Conservation (phyloP, 1,140 invertebrate species). For the Drosophila prosaltans region DNA sequence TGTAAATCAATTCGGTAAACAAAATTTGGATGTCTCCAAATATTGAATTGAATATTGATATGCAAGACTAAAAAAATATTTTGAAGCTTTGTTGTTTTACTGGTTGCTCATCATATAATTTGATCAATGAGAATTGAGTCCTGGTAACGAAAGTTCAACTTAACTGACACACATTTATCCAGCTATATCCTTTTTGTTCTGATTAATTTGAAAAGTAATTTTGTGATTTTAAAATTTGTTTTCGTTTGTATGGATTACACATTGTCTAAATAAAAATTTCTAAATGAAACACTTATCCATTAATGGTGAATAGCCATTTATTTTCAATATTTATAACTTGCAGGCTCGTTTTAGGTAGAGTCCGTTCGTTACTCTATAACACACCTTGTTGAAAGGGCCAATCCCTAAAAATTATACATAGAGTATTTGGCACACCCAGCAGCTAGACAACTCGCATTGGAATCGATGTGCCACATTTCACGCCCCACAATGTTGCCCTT, state of each 20-base stretch:
- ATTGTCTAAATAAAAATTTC: background rate
- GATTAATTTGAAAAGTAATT: too few relatives aligned
- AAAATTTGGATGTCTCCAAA: background rate
- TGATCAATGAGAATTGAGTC: too few relatives aligned
- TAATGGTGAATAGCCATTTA: conserved; percentile 23
- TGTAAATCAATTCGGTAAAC: background rate
- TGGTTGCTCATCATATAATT: too few relatives aligned
- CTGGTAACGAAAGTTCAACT: too few relatives aligned
- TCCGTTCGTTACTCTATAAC: conserved; percentile 50
- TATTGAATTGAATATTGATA: background rate
- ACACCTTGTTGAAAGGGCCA: conserved; percentile 78
- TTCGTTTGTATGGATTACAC: background rate
- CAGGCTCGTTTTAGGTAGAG: conserved; percentile 46
- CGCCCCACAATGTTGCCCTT: conserved; percentile 72
- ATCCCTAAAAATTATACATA: conserved; percentile 67
- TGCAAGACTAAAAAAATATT: too few relatives aligned
- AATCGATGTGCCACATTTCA: conserved; percentile 61
- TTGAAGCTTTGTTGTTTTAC: too few relatives aligned
- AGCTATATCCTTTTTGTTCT: too few relatives aligned
- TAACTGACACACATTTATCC: too few relatives aligned
- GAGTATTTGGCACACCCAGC: conserved; percentile 39
- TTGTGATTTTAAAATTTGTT: too few relatives aligned
- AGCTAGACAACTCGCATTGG: conserved; percentile 35
- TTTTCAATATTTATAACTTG: conserved; percentile 40
- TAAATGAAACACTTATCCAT: conserved; percentile 6